Conservation (phyloP, 2,113 vertebrate species). For the Trematocara macrostoma region DNA sequence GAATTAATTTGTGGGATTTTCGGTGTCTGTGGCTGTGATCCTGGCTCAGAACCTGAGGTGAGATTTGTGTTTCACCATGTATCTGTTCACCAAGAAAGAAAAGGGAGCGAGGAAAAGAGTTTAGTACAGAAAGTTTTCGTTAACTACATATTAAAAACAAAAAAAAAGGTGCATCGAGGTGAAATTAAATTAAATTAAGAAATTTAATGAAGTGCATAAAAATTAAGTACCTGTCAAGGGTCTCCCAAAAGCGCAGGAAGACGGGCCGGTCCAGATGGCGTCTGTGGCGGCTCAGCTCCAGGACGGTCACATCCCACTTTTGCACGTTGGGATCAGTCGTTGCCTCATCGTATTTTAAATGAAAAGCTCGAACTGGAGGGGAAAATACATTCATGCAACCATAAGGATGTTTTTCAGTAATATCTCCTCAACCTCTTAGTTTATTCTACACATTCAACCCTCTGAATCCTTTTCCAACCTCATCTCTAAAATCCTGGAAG, state of each 20-base stretch:
- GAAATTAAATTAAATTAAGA: background rate
- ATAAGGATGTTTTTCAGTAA: background rate
- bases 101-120: background rate
- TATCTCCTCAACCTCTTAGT: background rate
- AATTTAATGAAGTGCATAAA: background rate
- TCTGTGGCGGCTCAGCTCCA: constrained; percentile 96
- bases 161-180: background rate
- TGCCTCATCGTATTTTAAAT: constrained; percentile 95
- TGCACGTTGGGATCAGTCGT: constrained; percentile 94
- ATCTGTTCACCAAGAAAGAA: constrained; percentile 68
- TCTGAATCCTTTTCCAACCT: background rate
- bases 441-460: background rate
- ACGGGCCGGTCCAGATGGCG: constrained; percentile 94
- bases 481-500: background rate
- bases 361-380: constrained; percentile 92
- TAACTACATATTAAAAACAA: background rate
- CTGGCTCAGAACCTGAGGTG: constrained; percentile 91
- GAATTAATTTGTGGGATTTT: background rate
- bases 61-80: constrained; percentile 99
- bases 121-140: background rate
- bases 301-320: constrained; percentile 96
- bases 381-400: background rate
- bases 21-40: background rate
- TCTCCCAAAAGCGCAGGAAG: constrained; percentile 97
- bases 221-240: constrained; percentile 85